Evolutionary conservation across 2,113 vertebrate species (phyloP).

Genomic region (Cebidichthys violaceus): DNA sequence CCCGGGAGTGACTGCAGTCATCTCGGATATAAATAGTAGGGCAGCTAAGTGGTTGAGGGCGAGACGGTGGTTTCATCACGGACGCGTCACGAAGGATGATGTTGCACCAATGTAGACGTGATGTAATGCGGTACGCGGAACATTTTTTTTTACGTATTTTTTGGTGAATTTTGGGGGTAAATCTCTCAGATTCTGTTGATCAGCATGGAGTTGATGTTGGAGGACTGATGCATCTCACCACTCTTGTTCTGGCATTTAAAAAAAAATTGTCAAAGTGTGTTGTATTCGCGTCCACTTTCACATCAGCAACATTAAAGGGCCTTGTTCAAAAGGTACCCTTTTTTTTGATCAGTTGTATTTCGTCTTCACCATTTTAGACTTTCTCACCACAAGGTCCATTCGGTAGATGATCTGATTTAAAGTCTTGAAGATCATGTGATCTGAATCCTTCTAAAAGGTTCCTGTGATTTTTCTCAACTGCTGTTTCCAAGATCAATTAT

Average conservation of each 20-base stretch:
- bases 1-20: conserved; percentile 35
- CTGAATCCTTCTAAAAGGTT: too few species aligned
- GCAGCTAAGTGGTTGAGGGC: conserved; percentile 37
- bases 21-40: conserved; percentile 34
- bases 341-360: background rate
- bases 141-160: background rate
- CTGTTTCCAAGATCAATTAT: too few species aligned
- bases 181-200: conserved; percentile 4
- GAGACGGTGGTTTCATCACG: background rate
- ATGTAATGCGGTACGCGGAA: background rate
- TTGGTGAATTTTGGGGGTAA: background rate
- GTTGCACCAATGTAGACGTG: background rate
- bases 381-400: background rate
- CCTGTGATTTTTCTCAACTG: too few species aligned
- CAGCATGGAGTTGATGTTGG: background rate
- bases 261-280: too few species aligned
- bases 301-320: background rate
- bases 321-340: background rate
- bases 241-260: background rate
- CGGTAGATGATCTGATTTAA: background rate
- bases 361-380: background rate
- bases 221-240: background rate
- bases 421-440: too few species aligned
- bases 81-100: background rate
- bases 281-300: too few species aligned